Conservation (phyloP, 2,888 invertebrate genomes). For the Andrena minutula region DNA sequence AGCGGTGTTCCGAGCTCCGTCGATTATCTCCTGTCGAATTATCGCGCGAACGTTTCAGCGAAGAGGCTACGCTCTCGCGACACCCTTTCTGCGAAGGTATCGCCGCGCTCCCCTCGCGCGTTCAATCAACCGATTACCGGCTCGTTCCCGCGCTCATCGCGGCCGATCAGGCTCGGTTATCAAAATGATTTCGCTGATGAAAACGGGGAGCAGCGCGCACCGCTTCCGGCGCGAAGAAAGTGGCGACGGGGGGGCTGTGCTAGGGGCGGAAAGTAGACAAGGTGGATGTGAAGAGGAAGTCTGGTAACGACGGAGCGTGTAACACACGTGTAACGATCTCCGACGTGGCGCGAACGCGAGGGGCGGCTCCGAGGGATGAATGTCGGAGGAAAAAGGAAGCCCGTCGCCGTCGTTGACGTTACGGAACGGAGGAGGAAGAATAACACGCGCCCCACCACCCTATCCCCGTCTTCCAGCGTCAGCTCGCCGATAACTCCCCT, state of each 20-base stretch:
- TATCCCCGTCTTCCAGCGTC: slow-evolving; percentile 27
- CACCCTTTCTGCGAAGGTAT: too few relatives aligned
- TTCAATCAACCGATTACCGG: slow-evolving; percentile 45
- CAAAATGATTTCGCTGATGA: slow-evolving; percentile 45
- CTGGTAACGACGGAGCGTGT: slow-evolving; percentile 42
- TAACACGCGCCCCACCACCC: slow-evolving; percentile 49
- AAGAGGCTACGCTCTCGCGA: too few relatives aligned
- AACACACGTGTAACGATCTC: slow-evolving; percentile 58
- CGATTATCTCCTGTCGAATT: too few relatives aligned
- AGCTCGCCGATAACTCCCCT: slow-evolving; percentile 47
- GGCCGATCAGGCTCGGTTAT: slow-evolving; percentile 32
- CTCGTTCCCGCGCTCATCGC: slow-evolving; percentile 49
- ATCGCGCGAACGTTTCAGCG: too few relatives aligned
- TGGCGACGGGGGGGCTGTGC: neutral
- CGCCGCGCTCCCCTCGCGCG: slow-evolving; percentile 26
- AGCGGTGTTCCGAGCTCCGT: too few relatives aligned
- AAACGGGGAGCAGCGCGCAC: slow-evolving; percentile 3
- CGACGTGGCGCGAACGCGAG: slow-evolving; percentile 30
- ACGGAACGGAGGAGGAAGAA: slow-evolving; percentile 47
- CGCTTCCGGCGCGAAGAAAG: slow-evolving; percentile 38
- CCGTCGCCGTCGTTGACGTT: slow-evolving; percentile 20
- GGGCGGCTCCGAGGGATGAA: slow-evolving; percentile 40
- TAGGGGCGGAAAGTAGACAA: slow-evolving; percentile 40
- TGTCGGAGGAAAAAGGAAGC: slow-evolving; percentile 51
- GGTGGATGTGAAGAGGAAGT: slow-evolving; percentile 40